These are phyloP conservation scores for Elegia similella DNA, from an alignment of 2,888 invertebrate genomes.

Conservation along the genomic window DNA sequence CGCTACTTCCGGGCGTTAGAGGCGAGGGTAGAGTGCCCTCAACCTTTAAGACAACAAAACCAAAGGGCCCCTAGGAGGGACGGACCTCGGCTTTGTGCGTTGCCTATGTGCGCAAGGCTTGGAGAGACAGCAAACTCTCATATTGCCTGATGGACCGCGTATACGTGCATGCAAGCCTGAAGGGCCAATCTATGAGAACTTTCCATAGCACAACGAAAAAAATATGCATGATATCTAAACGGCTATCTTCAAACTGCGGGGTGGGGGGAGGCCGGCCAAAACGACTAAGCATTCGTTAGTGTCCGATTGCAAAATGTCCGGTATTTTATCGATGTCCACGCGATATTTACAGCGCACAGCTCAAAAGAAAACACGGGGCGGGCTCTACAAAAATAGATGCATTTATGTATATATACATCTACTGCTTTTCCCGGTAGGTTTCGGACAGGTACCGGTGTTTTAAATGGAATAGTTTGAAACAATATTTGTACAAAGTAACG, in stretches of 20 bases:
- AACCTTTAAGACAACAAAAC: too few relatives aligned
- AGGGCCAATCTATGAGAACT: too few relatives aligned
- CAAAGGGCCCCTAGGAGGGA: too few relatives aligned
- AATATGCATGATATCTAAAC: too few relatives aligned
- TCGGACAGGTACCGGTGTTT: neutral
- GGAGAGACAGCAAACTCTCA: too few relatives aligned
- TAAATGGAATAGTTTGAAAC: neutral
- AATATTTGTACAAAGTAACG: neutral
- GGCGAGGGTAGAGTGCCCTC: too few relatives aligned
- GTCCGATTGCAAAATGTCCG: conserved; percentile 9
- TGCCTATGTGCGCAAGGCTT: too few relatives aligned
- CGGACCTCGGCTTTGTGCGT: too few relatives aligned
- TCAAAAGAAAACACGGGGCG: conserved; percentile 5
- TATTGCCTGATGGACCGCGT: too few relatives aligned
- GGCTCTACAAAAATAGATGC: conserved; percentile 2
- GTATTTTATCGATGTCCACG: neutral
- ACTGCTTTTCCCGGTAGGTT: neutral
- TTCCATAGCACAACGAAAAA: too few relatives aligned
- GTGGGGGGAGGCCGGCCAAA: neutral
- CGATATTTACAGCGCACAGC: conserved; percentile 1
- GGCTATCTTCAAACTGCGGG: neutral
- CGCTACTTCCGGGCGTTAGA: too few relatives aligned
- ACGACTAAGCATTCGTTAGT: conserved; percentile 10
- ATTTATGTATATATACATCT: conserved; percentile 4
- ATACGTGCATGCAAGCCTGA: too few relatives aligned